Conservation (phyloP, 2,113 vertebrate species). For the Aspidoscelis tigris region DNA sequence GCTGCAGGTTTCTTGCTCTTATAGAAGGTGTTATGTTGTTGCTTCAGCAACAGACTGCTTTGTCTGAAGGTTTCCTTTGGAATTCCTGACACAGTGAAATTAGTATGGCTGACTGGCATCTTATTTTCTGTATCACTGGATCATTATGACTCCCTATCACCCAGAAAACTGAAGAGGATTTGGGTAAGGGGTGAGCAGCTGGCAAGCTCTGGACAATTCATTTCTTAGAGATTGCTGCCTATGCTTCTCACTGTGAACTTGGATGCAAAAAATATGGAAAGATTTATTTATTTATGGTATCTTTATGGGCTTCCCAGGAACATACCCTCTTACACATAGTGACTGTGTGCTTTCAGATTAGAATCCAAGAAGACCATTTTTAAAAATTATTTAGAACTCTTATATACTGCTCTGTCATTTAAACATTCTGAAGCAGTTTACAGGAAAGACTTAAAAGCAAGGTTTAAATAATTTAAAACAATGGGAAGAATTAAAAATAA, state of each 20-base stretch:
- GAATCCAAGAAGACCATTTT: neutral
- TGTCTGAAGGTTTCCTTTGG: neutral
- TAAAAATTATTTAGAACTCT: no score
- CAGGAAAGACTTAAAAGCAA: no score
- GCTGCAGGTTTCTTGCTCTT: neutral
- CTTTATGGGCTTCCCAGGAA: neutral
- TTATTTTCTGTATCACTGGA: neutral
- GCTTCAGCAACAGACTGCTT: neutral
- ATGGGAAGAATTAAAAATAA: no score
- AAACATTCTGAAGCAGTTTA: no score
- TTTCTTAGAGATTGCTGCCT: neutral
- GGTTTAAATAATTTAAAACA: no score
- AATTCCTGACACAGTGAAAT: neutral
- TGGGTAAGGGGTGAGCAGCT: neutral
- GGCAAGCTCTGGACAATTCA: neutral
- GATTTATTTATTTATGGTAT: neutral
- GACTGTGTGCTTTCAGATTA: neutral
- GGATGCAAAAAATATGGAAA: neutral
- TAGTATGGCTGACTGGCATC: no score
- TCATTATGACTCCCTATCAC: no score
- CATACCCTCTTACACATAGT: neutral
- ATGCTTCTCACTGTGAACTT: neutral
- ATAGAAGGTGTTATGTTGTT: neutral
- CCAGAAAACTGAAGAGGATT: neutral
- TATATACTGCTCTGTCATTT: no score